Evolutionary conservation across 2,888 invertebrate genomes (phyloP), one percentile per base, ranked within the genome.

Genomic region (Thelaira solivaga): DNA sequence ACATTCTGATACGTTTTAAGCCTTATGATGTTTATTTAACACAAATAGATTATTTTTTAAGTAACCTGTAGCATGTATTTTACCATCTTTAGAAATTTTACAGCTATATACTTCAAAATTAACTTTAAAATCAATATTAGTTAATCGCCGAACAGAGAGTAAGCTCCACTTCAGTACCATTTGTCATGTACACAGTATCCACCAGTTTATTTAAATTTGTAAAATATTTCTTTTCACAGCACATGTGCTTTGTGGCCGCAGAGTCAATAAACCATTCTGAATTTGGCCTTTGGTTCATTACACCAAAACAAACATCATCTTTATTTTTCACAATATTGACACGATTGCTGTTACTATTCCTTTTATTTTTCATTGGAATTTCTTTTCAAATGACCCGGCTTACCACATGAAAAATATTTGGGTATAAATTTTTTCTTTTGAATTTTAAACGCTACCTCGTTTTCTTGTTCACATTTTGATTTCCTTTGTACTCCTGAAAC

Each of bases 201-300:
- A 2, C 6, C 13, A n/a, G 5, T 36, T 41, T 49, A n/a, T 41
- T 39, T 8, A 71, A 45, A 10, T 24, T 55, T 1, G 18, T 45
- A 39, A 64, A 72, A 57, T 39, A 57, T 13, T 47, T 24, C 36
- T 45, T 51, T 3, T 68, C 51, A 6, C 64, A 57, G 31, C 57
- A 57, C 65, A 57, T 71, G 31, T 71, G 72, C 10, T 34, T 29
- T 11, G 72, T 72, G 3, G 72, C 72, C 11, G 62, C 71, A 22
- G 72, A 72, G 16, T 71, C 71, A 5, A 71, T 7, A 22, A 29
- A 67, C 65, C 31, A 74, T 13, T 49, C 73, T 2, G 2, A 16
- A 34, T 26, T 41, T 8, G 13, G 1, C 26, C 6, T 59, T 22
- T 49, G 18, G 26, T 43, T n/a, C 26, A 18, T 39, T n/a, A 49